Conservation (phyloP, 2,113 vertebrate genomes). For the Loxodonta africana region DNA sequence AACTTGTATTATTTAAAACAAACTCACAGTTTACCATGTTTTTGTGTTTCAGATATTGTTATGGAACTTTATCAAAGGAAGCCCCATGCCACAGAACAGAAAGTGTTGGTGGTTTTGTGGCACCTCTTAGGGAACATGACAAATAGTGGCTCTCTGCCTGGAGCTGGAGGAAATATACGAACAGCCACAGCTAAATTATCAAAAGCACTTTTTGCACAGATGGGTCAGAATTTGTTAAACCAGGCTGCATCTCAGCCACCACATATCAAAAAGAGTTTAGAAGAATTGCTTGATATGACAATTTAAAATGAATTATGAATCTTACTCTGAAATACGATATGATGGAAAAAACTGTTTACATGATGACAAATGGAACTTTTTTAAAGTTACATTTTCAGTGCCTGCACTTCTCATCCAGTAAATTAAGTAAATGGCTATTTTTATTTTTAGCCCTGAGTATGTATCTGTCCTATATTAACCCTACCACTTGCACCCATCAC, state of each 20-base stretch:
- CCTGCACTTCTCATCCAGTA: slow-evolving; percentile 86
- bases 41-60: slow-evolving; percentile 91
- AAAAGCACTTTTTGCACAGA: slow-evolving; percentile 92
- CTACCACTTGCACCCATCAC: slow-evolving; percentile 40
- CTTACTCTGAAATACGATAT: slow-evolving; percentile 28
- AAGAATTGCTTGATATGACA: slow-evolving; percentile 89
- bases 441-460: slow-evolving; percentile 44
- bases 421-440: slow-evolving; percentile 64
- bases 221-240: slow-evolving; percentile 91
- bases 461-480: background rate
- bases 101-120: slow-evolving; percentile 94
- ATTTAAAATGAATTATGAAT: slow-evolving; percentile 73
- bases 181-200: slow-evolving; percentile 91
- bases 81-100: slow-evolving; percentile 94
- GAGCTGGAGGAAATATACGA: slow-evolving; percentile 90
- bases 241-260: slow-evolving; percentile 90
- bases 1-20: background rate
- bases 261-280: slow-evolving; percentile 90
- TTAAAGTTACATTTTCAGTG: slow-evolving; percentile 84
- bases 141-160: slow-evolving; percentile 91
- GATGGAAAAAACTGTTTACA: slow-evolving; percentile 84
- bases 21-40: background rate
- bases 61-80: slow-evolving; percentile 93
- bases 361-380: slow-evolving; percentile 85
- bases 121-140: slow-evolving; percentile 92